Evolutionary conservation across 2,797 vertebrate genomes (phyloP), one percentile per base, ranked within the genome.

Genomic region (Channallabes apus): DNA sequence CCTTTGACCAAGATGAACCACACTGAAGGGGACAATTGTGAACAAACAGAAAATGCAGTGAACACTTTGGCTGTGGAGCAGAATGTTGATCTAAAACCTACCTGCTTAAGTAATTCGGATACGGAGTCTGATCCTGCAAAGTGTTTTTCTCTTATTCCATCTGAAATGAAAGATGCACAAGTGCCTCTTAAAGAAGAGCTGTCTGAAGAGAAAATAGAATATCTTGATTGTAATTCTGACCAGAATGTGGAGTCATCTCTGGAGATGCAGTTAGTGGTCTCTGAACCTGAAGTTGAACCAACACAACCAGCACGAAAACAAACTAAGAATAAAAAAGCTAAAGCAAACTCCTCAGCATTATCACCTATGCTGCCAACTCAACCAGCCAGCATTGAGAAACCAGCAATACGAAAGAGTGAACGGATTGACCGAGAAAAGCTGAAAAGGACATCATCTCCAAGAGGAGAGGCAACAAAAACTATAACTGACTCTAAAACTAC

Each of bases 351-450:
- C 14, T 93, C 96, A 76, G 94, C 94, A 18, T 91, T 95, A 0
- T 90, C 93, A 46, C 91, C 94, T 35, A 82, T 94, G 51, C 94
- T 96, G 35, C 86, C 94, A 0, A 84, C 94, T 20, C 89, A 92
- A 41, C 88, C 91, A 38, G 93, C 86, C 0, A 61, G 92, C 0
- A 77, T 85, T 0, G 96, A 98, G 90, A 99, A 98, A 90, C 97
- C 97, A 0, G 96, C 96, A 87, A 99, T 96, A 0, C 95, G 98
- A 76, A 99, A 99, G 91, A 99, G 98, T 1, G 98, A 99, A 92
- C 94, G 98, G 62, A 99, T 99, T 87, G 98, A 99, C 91, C 94
- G 93, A 82, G 98, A 99, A 87, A 99, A 98, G 86, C 95, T 99
- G 3, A 99, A 97, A 93, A 94, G 96, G 54, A 96, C 97, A 0